phyloP scores from a whole-genome alignment of 2,888 invertebrate genomes.

The Gastracanthus pulcherrimus region DNA sequence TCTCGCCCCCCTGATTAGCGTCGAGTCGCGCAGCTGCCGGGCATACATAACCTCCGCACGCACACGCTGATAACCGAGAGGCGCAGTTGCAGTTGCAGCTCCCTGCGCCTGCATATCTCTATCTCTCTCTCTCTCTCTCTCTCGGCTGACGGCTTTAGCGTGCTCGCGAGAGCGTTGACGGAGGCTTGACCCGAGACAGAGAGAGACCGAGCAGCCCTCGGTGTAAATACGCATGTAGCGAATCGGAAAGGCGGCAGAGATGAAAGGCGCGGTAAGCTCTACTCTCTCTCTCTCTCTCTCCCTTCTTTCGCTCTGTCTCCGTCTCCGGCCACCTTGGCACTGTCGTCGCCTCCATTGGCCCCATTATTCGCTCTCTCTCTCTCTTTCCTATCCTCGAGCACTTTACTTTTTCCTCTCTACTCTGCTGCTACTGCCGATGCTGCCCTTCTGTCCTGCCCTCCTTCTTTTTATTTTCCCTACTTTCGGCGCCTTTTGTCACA shows the following conservation, averaged over 20 bases:
- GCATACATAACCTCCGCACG: too few relatives aligned
- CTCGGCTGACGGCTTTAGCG: not conserved
- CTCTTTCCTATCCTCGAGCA: not conserved
- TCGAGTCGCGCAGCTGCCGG: slow-evolving; percentile 26
- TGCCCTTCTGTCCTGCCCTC: too few relatives aligned
- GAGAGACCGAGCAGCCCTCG: not conserved
- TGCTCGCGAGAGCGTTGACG: not conserved
- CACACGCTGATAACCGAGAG: slow-evolving; percentile 31
- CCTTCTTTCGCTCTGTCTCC: slow-evolving; percentile 8
- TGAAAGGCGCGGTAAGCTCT: slow-evolving; percentile 59
- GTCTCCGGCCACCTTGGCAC: not conserved
- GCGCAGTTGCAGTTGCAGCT: not conserved
- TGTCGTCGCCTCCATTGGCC: not conserved
- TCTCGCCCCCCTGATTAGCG: too few relatives aligned
- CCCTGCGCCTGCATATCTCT: not conserved
- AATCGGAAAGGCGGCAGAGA: slow-evolving; percentile 65
- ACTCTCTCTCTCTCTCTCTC: slow-evolving; percentile 26
- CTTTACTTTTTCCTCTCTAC: not conserved
- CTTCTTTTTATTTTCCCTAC: too few relatives aligned
- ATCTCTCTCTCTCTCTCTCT: too few relatives aligned
- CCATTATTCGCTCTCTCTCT: not conserved
- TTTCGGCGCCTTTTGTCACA: not conserved
- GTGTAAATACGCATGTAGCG: slow-evolving; percentile 66
- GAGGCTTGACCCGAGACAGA: not conserved
- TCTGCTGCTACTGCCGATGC: not conserved